Percentiles rank a stretch among this genome's conserved stretches.
phyloP scores from a whole-genome alignment of 2,113 vertebrate species.

The Vidua macroura region DNA sequence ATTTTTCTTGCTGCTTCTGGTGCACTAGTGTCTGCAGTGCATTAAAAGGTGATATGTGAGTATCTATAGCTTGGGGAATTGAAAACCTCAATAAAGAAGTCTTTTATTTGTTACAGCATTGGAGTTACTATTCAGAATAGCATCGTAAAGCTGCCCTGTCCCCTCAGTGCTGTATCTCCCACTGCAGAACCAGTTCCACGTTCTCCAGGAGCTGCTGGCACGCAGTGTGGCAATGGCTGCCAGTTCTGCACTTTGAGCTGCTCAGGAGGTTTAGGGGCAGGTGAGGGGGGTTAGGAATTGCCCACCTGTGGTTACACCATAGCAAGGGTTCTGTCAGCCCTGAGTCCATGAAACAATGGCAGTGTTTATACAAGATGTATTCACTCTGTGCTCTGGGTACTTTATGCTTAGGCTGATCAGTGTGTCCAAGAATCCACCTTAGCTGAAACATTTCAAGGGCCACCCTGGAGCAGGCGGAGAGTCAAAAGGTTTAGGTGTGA shows the following conservation, averaged over 20 bases:
- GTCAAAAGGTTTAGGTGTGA: not conserved
- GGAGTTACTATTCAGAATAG: not conserved
- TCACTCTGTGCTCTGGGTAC: not conserved
- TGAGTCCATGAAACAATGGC: not conserved
- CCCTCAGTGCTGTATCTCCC: not conserved
- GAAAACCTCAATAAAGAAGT: not conserved
- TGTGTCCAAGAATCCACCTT: not conserved
- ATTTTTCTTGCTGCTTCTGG: not conserved
- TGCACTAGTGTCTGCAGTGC: not conserved
- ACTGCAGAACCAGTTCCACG: not conserved
- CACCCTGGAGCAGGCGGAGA: not conserved
- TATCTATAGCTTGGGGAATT: not conserved
- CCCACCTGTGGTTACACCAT: not conserved
- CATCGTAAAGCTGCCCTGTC: not conserved
- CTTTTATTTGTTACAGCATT: not conserved
- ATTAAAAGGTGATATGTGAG: not conserved
- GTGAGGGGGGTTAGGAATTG: not conserved
- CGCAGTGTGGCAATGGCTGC: accelerated
- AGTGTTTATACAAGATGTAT: accelerated
- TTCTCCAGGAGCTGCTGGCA: not conserved
- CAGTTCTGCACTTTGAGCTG: not conserved
- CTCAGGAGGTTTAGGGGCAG: not conserved
- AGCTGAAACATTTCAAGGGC: not conserved
- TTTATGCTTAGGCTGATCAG: not conserved
- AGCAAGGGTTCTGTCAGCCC: not conserved